Evolutionary conservation across 2,888 invertebrate genomes (phyloP), one percentile per base, ranked within the genome.

Genomic region (Euplagia quadripunctaria): DNA sequence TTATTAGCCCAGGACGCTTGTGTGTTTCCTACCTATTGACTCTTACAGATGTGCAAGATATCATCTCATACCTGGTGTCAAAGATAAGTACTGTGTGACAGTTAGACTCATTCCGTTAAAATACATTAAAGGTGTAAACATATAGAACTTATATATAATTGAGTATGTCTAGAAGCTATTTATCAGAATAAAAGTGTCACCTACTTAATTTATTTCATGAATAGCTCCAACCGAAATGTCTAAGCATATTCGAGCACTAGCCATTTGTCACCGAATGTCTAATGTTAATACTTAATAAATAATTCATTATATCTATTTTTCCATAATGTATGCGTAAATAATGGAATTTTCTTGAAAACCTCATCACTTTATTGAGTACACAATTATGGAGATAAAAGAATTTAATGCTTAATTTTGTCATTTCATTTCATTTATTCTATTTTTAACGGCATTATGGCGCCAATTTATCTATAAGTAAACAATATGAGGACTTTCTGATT

Each of bases 271-370:
- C 64, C 31, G 63, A 63, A 70, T 64, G 51, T 51, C 16, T 63
- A 42, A 51, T 51, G 63, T 16, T 31, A 46, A 16, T 49, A 70
- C 63, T 41, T 51, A 64, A 70, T 70, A 64, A 70, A 70, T 70
- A 70, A 70, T 70, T 70, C 64, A 70, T 70, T 64, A 64, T 42
- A 64, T 49, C 55, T 31, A 11, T 43, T 43, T 42, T 20, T 55
- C 64, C 4, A 31, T 64, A 70, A 70, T 70, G 64, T 70, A 55
- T 64, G 41, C 51, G 64, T 64, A 41, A 64, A 64, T 70, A 64
- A 64, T 70, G 42, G 20, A 41, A n/a, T 70, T 64, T 52, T 42
- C 49, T 61, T 49, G 20, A 68, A 63, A 67, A 67, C 51, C 55
- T 69, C 61, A 61, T 61, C 61, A 69, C 61, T 68, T 58, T 43